Base-by-base conservation (phyloP, 2,888 invertebrate species). In the Lamproptera curius region DNA sequence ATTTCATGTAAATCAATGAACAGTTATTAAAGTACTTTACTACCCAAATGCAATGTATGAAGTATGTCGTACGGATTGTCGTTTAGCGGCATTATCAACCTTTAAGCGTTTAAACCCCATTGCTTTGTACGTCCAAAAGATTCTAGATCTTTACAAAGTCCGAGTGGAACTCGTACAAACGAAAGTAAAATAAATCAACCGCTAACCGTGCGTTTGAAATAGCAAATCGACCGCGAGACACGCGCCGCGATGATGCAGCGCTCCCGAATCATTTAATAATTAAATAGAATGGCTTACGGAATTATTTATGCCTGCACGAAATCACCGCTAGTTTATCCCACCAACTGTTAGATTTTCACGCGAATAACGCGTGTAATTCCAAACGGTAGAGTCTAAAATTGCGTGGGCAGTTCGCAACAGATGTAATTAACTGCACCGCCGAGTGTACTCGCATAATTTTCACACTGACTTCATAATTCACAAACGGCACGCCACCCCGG, bases 401-500 rank as follows among this genome's bases (percentile, higher is more conserved):
- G 34, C 26, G 14, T 41, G 26, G 39, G 14, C 28, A 31, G 20
- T 17, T 26, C 35, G 17, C 4, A 33, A 45, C 45, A 50, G 50
- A 45, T 45, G 55, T 58, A 58, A 58, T 58, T 58, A 58, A 57
- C 55, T 58, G 55, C 49, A 42, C 40, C 44, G 44, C 44, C 31
- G 50, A 50, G 51, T 58, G 52, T 52, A 53, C 56, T 50, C 54
- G 59, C 60, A 63, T 63, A 65, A 69, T 69, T 65, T 69, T 59
- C 66, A 62, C 63, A 59, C 61, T 58, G 63, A 67, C 65, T 70
- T 65, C 61, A 68, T 66, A 65, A 65, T 65, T 64, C 64, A 42
- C 57, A 64, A 59, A 63, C 58, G 53, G 54, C 57, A 53, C 50
- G 41, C 47, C 46, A 39, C 48, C 43, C 49, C 46, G 40, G 40